These are phyloP conservation scores for Oscheius onirici DNA, from an alignment of 2,888 invertebrate species.

Conservation along the genomic window DNA sequence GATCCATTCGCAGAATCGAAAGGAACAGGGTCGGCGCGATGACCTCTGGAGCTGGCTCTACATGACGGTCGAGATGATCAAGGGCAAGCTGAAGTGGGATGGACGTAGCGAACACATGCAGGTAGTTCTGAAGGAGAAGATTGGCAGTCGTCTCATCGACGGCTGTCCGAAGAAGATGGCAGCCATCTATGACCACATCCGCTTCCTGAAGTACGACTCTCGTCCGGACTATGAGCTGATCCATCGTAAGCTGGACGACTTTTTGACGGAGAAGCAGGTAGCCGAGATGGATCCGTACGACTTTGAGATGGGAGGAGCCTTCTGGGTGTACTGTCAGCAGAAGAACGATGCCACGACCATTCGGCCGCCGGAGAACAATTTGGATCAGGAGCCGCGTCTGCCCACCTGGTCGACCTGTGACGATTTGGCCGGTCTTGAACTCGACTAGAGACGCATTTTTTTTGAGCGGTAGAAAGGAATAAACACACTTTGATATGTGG, in stretches of 20 bases:
- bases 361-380: background rate
- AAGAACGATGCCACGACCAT: background rate
- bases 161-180: slow-evolving; percentile 46
- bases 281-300: slow-evolving; percentile 38
- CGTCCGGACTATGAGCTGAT: slow-evolving; percentile 47
- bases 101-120: slow-evolving; percentile 39
- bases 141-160: slow-evolving; percentile 40
- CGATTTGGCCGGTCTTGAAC: too few species aligned
- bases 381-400: too few species aligned
- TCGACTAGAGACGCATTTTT: too few species aligned
- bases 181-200: slow-evolving; percentile 48
- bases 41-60: slow-evolving; percentile 66
- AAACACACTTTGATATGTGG: too few species aligned
- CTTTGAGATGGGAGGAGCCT: slow-evolving; percentile 41
- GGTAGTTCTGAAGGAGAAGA: slow-evolving; percentile 35
- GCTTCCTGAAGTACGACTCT: slow-evolving; percentile 35
- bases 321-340: slow-evolving; percentile 10
- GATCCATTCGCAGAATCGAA: slow-evolving; percentile 31
- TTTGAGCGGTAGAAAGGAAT: too few species aligned
- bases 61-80: slow-evolving; percentile 59
- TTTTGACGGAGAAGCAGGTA: background rate
- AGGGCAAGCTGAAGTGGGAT: slow-evolving; percentile 44
- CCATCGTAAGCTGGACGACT: slow-evolving; percentile 17
- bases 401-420: too few species aligned
- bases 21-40: slow-evolving; percentile 62